Conservation (phyloP, 2,888 invertebrate genomes). For the Euplagia quadripunctaria region DNA sequence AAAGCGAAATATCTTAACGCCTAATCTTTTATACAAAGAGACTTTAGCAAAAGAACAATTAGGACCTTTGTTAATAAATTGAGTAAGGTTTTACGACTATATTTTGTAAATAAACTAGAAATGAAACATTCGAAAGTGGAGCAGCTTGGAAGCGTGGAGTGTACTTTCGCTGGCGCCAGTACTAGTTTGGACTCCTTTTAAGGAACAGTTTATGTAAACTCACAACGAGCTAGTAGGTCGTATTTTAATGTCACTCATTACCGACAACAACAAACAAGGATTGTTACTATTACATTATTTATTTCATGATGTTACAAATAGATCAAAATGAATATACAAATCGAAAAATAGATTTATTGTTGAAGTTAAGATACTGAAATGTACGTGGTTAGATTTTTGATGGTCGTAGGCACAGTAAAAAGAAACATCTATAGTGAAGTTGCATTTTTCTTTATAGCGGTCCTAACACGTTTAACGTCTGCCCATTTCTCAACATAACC, state of each 20-base stretch:
- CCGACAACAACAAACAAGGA: constrained; percentile 31
- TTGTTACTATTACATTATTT: constrained; percentile 26
- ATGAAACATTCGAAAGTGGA: constrained; percentile 44
- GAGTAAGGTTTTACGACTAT: constrained; percentile 31
- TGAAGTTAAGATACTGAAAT: constrained; percentile 30
- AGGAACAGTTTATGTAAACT: constrained; percentile 42
- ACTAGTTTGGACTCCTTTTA: constrained; percentile 50
- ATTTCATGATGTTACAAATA: constrained; percentile 1
- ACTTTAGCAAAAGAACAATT: constrained; percentile 48
- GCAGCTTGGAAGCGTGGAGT: constrained; percentile 21
- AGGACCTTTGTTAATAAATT: constrained; percentile 47
- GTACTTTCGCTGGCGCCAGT: constrained; percentile 49
- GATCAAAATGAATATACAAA: too few species aligned
- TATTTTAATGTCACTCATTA: constrained; percentile 50
- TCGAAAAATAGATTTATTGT: constrained; percentile 23
- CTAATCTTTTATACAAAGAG: constrained; percentile 45
- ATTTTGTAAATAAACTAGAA: constrained; percentile 38
- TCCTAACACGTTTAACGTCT: constrained; percentile 66
- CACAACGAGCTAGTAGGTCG: constrained; percentile 30
- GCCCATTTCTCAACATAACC: constrained; percentile 65
- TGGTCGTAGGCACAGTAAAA: constrained; percentile 31
- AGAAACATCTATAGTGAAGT: constrained; percentile 46
- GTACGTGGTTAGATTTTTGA: constrained; percentile 28
- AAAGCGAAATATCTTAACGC: constrained; percentile 44
- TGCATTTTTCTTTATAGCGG: constrained; percentile 63